Base-by-base conservation (phyloP, 2,113 vertebrate genomes). In the Heliornis fulica region DNA sequence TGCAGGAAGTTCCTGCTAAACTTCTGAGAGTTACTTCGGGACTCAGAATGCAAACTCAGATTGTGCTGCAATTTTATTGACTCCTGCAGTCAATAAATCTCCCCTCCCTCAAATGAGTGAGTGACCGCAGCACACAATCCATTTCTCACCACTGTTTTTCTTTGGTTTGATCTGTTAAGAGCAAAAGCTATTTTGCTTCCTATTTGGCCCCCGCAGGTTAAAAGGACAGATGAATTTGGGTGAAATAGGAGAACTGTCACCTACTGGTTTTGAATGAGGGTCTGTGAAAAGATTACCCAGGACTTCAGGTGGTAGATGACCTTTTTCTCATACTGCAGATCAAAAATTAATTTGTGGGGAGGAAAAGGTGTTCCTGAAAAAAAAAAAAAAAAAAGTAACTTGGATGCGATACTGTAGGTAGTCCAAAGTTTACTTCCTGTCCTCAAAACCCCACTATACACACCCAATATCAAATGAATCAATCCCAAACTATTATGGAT, bases 241-340 rank as follows among this genome's bases (percentile, higher is more conserved):
- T 95, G 92, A 95, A 96, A 90, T 82, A 92, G 34, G 82, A 68
- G 57, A 70, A 76, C 57, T 95, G 94, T 96, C 91, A 90, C 38
- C 70, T 63, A 17, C 29, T 63, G 38, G 56, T 95, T 96, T 95
- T 43, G 87, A 40, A 93, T 87, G 43, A 89, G 31, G 17, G 57
- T 68, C 57, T 91, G 38, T 41, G 53, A 93, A 92, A 91, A 57
- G 65, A 94, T 79, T 94, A 50, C 10, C 28, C 9, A 50, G 26
- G 13, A 69, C 19, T 82, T 94, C 15, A 87, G 28, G 28, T 83
- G 48, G 51, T 66, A 95, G 79, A 71, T 51, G n/a, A 82, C 64
- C 79, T 83, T 87, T 68, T 75, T 8, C 38, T 57, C n/a, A 21
- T 68, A 60, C 32, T 51, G 51, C 25, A 88, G 20, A 48, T 83